Evolutionary conservation across 2,797 vertebrate species (phyloP), one percentile per base, ranked within the genome.

Genomic region (Macropus fuliginosus): DNA sequence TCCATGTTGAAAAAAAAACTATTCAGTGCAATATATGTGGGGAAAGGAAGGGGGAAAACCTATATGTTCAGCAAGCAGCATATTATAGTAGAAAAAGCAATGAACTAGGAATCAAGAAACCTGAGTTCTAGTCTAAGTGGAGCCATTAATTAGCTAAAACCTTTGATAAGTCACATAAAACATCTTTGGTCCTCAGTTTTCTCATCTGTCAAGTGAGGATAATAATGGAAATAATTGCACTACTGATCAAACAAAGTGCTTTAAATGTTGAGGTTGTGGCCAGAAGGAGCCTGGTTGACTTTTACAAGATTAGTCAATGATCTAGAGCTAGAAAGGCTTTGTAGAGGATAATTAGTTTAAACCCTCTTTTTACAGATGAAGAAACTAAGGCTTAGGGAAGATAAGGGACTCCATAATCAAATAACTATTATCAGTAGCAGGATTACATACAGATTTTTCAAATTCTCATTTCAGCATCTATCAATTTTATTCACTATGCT

Each of bases 291-390:
- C 31, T 66, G 12, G 31, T 66, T 34, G 59, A 66, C 59, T 66
- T 66, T 66, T n/a, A 66, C 3, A n/a, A 24, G 59, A 66, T 66
- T 31, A 66, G 34, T n/a, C 59, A 66, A 66, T n/a, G 59, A 34
- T 66, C 31, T 34, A 66, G 31, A 66, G 59, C 34, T n/a, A 34
- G 34, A 66, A 66, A 66, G 4, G 12, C 31, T 66, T 34, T 62
- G 31, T 62, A 62, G 29, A 62, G 12, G 59, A 66, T 66, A n/a
- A n/a, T 12, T 66, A 66, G 31, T 34, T 66, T n/a, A 66, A 66
- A 46, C 74, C 54, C 57, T 81, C 40, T 52, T 81, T 94, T 92
- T 89, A 34, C 11, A 46, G 56, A 12, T 91, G 74, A 96, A n/a
- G 92, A 18, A 92, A n/a, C 52, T 16, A 16, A 3, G 52, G 56